Evolutionary conservation across 92 coral and sea anemone genomes (phyloP).

Genomic region (Epizoanthus fatuus): DNA sequence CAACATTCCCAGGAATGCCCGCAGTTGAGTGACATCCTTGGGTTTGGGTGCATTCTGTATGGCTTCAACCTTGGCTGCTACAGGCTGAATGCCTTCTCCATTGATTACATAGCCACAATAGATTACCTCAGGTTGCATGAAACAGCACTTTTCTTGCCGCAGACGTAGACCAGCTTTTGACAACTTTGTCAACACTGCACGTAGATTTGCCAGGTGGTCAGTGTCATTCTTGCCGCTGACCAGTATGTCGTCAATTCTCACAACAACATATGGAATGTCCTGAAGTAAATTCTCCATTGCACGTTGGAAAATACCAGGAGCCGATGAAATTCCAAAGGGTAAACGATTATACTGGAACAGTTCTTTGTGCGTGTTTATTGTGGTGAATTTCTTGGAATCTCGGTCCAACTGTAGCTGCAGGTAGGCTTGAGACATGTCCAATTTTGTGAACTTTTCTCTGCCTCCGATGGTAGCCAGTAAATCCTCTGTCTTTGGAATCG

Average conservation of each 20-base stretch:
- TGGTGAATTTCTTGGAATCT: slow-evolving; percentile 25
- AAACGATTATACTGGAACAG: slow-evolving; percentile 46
- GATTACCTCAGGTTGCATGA: slow-evolving; percentile 60
- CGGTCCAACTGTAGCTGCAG: slow-evolving; percentile 22
- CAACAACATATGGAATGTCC: slow-evolving; percentile 64
- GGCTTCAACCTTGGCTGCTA: slow-evolving; percentile 67
- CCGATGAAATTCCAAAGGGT: no score
- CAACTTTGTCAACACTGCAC: slow-evolving; percentile 45
- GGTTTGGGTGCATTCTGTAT: slow-evolving; percentile 65
- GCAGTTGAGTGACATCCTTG: slow-evolving; percentile 63
- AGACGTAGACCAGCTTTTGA: slow-evolving; percentile 45
- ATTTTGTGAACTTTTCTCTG: slow-evolving; percentile 42
- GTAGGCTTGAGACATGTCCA: slow-evolving; percentile 43
- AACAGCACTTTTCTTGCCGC: slow-evolving; percentile 36
- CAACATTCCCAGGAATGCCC: slow-evolving; percentile 59
- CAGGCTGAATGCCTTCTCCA: slow-evolving; percentile 68
- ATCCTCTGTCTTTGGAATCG: slow-evolving; percentile 53
- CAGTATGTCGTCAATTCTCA: slow-evolving; percentile 42
- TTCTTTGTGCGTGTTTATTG: slow-evolving; percentile 42
- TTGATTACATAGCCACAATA: slow-evolving; percentile 67
- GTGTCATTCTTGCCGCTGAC: slow-evolving; percentile 60
- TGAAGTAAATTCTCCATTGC: slow-evolving; percentile 48
- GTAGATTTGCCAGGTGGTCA: slow-evolving; percentile 59
- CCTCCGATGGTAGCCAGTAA: slow-evolving; percentile 40
- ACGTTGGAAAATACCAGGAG: slow-evolving; percentile 52